Conservation (phyloP, 2,888 invertebrate genomes). For the Euclidia mi region DNA sequence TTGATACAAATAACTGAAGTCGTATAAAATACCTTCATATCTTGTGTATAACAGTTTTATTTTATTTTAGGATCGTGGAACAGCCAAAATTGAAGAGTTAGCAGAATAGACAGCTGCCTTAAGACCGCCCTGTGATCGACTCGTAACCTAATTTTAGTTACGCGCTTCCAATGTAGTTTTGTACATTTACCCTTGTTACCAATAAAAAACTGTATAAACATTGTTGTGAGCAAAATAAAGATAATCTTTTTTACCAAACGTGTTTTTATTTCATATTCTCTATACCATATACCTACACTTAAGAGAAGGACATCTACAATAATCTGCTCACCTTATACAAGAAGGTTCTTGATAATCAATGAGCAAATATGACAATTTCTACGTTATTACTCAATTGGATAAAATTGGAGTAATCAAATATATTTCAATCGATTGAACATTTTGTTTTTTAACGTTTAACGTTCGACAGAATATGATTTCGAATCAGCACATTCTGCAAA, state of each 20-base stretch:
- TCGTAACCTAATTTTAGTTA: slow-evolving; percentile 36
- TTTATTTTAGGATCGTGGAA: slow-evolving; percentile 57
- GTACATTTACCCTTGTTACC: slow-evolving; percentile 50
- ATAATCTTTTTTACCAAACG: slow-evolving; percentile 37
- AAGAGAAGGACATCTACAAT: neutral
- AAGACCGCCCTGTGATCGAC: slow-evolving; percentile 46
- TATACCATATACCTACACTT: neutral
- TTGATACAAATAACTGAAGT: neutral
- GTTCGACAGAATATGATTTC: neutral
- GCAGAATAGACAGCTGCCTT: slow-evolving; percentile 26
- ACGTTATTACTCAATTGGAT: slow-evolving; percentile 35
- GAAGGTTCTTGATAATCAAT: neutral
- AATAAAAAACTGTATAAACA: slow-evolving; percentile 27
- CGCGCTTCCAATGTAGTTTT: slow-evolving; percentile 48
- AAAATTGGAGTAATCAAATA: slow-evolving; percentile 14
- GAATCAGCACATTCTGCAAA: slow-evolving; percentile 4
- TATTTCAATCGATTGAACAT: slow-evolving; percentile 7
- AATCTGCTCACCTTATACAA: neutral
- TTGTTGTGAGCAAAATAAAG: slow-evolving; percentile 52
- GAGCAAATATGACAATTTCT: slow-evolving; percentile 1
- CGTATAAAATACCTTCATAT: slow-evolving; percentile 6
- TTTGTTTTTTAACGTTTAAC: slow-evolving; percentile 8
- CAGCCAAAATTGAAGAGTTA: slow-evolving; percentile 52
- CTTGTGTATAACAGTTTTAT: slow-evolving; percentile 25
- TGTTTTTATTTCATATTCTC: slow-evolving; percentile 22